A percentile compares a stretch with the other conserved stretches of the same genome.
Conservation (phyloP, 2,888 invertebrate genomes). For the Eledona agricola region DNA sequence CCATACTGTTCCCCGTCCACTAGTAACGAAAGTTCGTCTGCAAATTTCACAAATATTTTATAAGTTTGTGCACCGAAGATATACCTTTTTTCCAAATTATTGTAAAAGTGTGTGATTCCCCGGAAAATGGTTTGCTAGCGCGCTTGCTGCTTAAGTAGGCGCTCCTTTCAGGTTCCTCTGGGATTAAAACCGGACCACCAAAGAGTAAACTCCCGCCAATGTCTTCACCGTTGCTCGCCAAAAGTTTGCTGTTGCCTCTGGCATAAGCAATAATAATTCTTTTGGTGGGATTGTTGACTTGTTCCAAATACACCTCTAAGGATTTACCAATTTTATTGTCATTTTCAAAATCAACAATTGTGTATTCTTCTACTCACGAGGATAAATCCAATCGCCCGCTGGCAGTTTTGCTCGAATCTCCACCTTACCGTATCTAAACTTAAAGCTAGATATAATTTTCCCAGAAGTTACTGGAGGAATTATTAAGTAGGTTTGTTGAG, state of each 20-base stretch:
- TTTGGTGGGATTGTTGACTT: conserved; percentile 35
- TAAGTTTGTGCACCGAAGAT: too few relatives aligned
- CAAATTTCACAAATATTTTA: conserved; percentile 34
- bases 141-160: conserved; percentile 51
- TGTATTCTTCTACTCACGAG: conserved; percentile 58
- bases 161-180: conserved; percentile 57
- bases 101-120: conserved; percentile 71
- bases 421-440: conserved; percentile 64
- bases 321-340: conserved; percentile 4
- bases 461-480: conserved; percentile 64
- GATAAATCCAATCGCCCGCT: conserved; percentile 67
- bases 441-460: conserved; percentile 61
- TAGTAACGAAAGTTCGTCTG: conserved; percentile 54
- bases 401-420: conserved; percentile 66
- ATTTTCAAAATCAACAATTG: not conserved
- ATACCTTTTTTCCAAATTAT: conserved; percentile 73
- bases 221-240: conserved; percentile 56
- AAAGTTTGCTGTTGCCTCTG: conserved; percentile 58
- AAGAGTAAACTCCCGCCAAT: conserved; percentile 63
- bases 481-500: conserved; percentile 55
- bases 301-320: conserved; percentile 51
- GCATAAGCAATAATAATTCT: conserved; percentile 57
- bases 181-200: conserved; percentile 64
- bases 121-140: conserved; percentile 60
- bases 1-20: conserved; percentile 61